Conservation (phyloP, 2,888 invertebrate species). For the Amblyteles armatorius region DNA sequence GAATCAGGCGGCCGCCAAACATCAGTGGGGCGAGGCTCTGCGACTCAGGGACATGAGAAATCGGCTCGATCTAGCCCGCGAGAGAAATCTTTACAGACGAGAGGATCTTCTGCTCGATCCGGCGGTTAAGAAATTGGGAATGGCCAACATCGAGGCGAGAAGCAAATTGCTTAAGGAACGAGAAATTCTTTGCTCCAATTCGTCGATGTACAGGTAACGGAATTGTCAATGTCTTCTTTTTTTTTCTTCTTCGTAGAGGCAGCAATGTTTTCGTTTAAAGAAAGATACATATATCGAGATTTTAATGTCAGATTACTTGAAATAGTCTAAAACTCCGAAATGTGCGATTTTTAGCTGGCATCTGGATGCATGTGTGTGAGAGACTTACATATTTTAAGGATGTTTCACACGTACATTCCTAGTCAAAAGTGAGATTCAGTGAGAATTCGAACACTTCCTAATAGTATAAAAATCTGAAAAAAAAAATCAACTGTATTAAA, state of each 20-base stretch:
- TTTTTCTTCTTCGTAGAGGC: neutral
- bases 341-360: no score
- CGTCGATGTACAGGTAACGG: constrained; percentile 78
- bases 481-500: no score
- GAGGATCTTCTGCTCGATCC: constrained; percentile 76
- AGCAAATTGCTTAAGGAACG: constrained; percentile 73
- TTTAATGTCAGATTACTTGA: neutral
- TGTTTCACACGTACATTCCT: no score
- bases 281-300: neutral
- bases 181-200: constrained; percentile 74
- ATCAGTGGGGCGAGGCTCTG: constrained; percentile 80
- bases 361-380: no score
- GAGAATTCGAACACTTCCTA: no score
- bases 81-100: constrained; percentile 77
- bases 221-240: constrained; percentile 4
- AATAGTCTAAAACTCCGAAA: no score
- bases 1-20: constrained; percentile 75
- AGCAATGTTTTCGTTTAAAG: neutral
- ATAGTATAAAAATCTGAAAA: no score
- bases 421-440: no score
- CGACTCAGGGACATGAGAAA: constrained; percentile 81
- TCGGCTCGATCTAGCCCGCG: constrained; percentile 77
- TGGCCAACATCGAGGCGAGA: constrained; percentile 74
- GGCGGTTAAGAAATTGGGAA: constrained; percentile 70
- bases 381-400: no score